phyloP scores from a whole-genome alignment of 1,140 invertebrate genomes.

The Macrosteles quadrilineatus region DNA sequence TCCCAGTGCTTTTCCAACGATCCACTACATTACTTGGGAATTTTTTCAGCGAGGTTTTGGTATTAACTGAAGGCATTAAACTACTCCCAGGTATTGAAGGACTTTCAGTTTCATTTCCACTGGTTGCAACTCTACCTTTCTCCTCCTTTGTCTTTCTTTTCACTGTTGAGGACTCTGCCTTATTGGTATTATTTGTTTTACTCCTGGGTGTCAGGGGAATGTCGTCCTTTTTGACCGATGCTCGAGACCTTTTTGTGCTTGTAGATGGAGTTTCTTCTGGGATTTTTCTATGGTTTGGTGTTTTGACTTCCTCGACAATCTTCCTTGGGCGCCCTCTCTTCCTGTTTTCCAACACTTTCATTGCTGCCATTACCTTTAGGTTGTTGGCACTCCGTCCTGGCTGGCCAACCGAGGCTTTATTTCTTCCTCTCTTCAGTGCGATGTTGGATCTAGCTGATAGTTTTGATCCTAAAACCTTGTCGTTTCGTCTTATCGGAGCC shows the following conservation, averaged over 20 bases:
- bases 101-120: neutral
- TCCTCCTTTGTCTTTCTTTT: neutral
- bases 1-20: constrained; percentile 11
- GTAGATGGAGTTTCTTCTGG: neutral
- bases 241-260: neutral
- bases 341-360: neutral
- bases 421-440: neutral
- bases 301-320: neutral
- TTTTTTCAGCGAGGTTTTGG: constrained; percentile 6
- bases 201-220: neutral
- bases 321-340: neutral
- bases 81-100: neutral
- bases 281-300: neutral
- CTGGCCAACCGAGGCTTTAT: neutral
- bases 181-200: neutral
- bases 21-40: constrained; percentile 4
- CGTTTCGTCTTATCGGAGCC: constrained; percentile 12
- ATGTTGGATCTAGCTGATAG: neutral
- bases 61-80: neutral
- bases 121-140: neutral
- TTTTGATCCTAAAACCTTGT: constrained; percentile 1
- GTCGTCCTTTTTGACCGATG: neutral
- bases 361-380: neutral
- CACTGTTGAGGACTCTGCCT: neutral
- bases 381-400: neutral